phyloP scores from a whole-genome alignment of 2,888 invertebrate species.

The Diaprepes abbreviatus region DNA sequence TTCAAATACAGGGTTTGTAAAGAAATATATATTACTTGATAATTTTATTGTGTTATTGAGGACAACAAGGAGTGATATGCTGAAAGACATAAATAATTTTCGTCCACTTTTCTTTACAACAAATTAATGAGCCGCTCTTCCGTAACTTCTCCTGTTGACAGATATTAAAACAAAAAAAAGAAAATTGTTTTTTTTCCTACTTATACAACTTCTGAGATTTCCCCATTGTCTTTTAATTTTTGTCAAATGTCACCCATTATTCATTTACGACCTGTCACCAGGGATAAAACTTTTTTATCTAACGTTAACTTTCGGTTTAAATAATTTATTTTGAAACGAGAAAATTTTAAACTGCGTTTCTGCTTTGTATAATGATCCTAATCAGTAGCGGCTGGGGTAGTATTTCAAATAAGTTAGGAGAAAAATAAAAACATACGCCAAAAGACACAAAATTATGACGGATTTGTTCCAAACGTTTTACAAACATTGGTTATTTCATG shows the following conservation, averaged over 20 bases:
- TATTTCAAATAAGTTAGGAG: no score
- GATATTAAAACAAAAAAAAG: conserved; percentile 8
- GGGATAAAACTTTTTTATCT: conserved; percentile 1
- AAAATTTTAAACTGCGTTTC: neutral
- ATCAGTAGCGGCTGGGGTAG: no score
- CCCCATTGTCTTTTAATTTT: conserved; percentile 21
- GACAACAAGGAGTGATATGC: neutral
- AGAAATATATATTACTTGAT: no score
- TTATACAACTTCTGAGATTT: conserved; percentile 16
- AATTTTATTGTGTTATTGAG: no score
- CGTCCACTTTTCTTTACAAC: neutral
- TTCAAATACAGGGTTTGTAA: no score
- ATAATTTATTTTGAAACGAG: neutral
- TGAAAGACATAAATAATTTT: neutral
- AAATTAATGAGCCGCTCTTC: conserved; percentile 3
- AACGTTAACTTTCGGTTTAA: neutral
- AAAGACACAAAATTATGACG: no score
- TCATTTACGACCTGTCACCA: conserved; percentile 8
- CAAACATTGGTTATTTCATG: no score
- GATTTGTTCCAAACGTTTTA: no score
- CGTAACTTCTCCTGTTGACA: conserved; percentile 3
- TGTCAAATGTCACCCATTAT: conserved; percentile 6
- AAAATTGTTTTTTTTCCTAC: conserved; percentile 13
- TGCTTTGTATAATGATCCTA: no score
- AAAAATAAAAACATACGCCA: no score